phyloP scores from a whole-genome alignment of 1,140 invertebrate genomes.

The Zaprionus davidi region DNA sequence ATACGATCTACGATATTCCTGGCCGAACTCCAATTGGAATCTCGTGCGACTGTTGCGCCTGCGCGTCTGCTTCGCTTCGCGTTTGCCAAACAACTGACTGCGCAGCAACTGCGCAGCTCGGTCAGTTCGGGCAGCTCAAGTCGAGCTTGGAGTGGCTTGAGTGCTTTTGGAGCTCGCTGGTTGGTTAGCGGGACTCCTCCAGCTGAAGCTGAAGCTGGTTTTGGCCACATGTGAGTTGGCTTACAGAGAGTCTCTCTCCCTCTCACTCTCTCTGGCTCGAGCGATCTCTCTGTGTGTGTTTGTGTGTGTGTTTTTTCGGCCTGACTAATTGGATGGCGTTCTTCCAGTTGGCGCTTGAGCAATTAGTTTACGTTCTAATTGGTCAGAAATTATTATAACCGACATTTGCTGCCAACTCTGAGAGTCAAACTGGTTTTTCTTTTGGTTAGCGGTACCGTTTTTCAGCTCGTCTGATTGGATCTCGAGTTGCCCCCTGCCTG shows the following conservation, averaged over 20 bases:
- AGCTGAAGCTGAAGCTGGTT: slow-evolving; percentile 49
- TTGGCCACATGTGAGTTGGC: slow-evolving; percentile 29
- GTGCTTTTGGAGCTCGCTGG: slow-evolving; percentile 66
- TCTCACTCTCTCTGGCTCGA: slow-evolving; percentile 3
- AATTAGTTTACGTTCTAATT: slow-evolving; percentile 82
- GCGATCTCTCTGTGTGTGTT: slow-evolving; percentile 16
- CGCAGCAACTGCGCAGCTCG: slow-evolving; percentile 1
- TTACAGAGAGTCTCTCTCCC: slow-evolving; percentile 4
- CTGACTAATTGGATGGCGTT: slow-evolving; percentile 77
- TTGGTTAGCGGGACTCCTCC: slow-evolving; percentile 48
- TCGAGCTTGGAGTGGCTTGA: slow-evolving; percentile 62
- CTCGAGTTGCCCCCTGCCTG: neutral
- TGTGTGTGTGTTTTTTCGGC: slow-evolving; percentile 46
- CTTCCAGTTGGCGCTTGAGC: slow-evolving; percentile 79
- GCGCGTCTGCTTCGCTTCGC: slow-evolving; percentile 68
- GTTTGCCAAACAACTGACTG: slow-evolving; percentile 64
- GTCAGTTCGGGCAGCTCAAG: slow-evolving; percentile 46
- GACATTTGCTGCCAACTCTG: slow-evolving; percentile 56
- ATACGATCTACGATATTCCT: slow-evolving; percentile 42
- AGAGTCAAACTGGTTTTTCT: slow-evolving; percentile 51
- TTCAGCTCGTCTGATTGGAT: slow-evolving; percentile 49
- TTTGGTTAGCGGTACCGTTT: slow-evolving; percentile 22
- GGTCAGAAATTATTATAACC: slow-evolving; percentile 80
- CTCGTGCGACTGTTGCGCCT: slow-evolving; percentile 49
- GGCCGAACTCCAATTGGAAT: slow-evolving; percentile 32